phyloP scores from a whole-genome alignment of 2,113 vertebrate species.

The Formicarius rufipectus region DNA sequence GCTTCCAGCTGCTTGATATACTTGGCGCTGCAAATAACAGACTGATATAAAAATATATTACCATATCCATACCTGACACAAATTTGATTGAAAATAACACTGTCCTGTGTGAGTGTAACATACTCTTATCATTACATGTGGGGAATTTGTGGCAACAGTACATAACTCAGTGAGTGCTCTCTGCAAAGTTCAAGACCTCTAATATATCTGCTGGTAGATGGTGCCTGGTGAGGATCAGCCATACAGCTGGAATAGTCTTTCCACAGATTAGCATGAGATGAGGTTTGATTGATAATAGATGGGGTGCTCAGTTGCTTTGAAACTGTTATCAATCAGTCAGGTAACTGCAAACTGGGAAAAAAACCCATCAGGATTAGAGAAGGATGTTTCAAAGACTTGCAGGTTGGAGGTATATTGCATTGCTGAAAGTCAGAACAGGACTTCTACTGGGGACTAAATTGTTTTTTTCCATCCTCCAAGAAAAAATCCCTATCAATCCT shows the following conservation, averaged over 20 bases:
- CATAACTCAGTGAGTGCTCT: neutral
- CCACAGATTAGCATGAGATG: neutral
- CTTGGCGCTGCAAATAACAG: neutral
- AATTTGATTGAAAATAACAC: neutral
- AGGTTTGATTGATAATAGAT: conserved; percentile 16
- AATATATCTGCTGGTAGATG: neutral
- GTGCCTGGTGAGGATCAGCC: neutral
- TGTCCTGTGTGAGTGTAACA: neutral
- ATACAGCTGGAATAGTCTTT: neutral
- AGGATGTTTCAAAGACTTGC: neutral
- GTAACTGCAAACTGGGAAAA: neutral
- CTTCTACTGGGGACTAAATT: neutral
- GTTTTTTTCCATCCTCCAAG: neutral
- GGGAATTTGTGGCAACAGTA: neutral
- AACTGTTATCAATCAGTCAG: conserved; percentile 12
- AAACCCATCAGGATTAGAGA: neutral
- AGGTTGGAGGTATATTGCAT: neutral
- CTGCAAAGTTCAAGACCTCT: conserved; percentile 9
- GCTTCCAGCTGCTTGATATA: neutral
- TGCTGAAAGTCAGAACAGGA: neutral
- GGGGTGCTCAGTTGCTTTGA: neutral
- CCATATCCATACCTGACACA: neutral
- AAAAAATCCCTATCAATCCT: rapidly evolving
- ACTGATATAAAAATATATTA: neutral
- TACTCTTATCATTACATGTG: neutral